Percentiles rank a stretch among this genome's conserved stretches.
phyloP scores from a whole-genome alignment of 2,888 invertebrate genomes.

The Drosophila stalkeri region DNA sequence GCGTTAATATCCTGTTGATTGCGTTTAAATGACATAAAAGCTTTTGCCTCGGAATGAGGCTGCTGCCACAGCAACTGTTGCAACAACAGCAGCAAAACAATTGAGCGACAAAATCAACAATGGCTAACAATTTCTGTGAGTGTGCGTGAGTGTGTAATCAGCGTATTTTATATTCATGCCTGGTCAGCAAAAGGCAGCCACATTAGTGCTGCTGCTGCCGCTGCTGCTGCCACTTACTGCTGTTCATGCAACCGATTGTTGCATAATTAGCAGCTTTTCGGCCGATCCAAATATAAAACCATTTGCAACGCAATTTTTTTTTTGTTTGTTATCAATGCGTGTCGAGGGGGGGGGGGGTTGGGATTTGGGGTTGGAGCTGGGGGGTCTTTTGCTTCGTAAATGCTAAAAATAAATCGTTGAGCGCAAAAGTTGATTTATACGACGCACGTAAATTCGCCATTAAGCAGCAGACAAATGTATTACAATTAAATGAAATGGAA shows the following conservation, averaged over 20 bases:
- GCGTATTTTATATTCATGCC: conserved; percentile 50
- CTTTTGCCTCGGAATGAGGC: conserved; percentile 9
- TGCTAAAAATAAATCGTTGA: conserved; percentile 66
- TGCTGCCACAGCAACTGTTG: conserved; percentile 34
- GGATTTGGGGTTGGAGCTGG: background rate
- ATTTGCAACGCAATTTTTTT: conserved; percentile 49
- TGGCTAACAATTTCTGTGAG: conserved; percentile 24
- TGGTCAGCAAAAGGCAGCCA: conserved; percentile 32
- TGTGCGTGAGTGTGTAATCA: conserved; percentile 46
- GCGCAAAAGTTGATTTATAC: conserved; percentile 72
- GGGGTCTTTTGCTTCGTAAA: conserved; percentile 25
- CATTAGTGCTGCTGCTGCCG: conserved; percentile 3
- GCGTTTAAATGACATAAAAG: conserved; percentile 58
- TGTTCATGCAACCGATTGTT: conserved; percentile 43
- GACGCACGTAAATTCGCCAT: conserved; percentile 74
- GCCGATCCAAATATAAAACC: conserved; percentile 30
- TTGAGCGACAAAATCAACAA: conserved; percentile 34
- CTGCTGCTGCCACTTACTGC: background rate
- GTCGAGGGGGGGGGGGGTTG: background rate
- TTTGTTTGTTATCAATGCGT: conserved; percentile 25
- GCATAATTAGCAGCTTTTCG: conserved; percentile 60
- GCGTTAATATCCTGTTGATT: conserved; percentile 48
- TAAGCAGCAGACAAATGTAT: conserved; percentile 76
- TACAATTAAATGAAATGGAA: conserved; percentile 74
- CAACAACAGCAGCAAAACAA: conserved; percentile 51